phyloP scores from a whole-genome alignment of 2,797 vertebrate species.

The Poecilia wingei region DNA sequence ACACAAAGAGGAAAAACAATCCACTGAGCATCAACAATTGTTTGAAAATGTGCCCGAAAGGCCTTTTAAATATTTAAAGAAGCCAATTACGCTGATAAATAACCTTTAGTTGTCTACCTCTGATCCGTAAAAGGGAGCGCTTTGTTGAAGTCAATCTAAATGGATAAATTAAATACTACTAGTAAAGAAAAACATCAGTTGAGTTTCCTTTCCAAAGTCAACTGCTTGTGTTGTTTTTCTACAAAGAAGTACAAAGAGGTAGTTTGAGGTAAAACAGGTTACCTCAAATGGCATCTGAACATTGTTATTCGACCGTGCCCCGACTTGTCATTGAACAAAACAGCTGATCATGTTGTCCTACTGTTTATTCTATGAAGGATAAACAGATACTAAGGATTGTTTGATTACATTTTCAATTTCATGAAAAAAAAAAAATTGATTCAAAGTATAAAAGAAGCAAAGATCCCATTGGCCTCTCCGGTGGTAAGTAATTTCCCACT shows the following conservation, averaged over 20 bases:
- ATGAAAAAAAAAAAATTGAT: not conserved
- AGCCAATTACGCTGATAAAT: constrained; percentile 5
- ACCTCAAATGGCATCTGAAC: not conserved
- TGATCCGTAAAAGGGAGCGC: not conserved
- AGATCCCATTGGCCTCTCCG: not conserved
- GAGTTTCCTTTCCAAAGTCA: not conserved
- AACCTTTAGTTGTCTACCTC: not conserved
- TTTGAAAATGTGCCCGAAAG: not conserved
- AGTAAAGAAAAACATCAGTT: not conserved
- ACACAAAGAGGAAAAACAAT: constrained; percentile 13
- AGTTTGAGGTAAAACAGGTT: not conserved
- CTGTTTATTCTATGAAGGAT: not conserved
- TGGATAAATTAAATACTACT: not conserved
- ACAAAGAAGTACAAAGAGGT: not conserved
- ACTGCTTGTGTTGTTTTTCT: not conserved
- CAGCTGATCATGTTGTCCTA: not conserved
- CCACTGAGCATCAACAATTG: not conserved
- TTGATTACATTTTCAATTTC: not conserved
- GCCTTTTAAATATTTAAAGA: not conserved
- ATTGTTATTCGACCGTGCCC: not conserved
- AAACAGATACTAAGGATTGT: not conserved
- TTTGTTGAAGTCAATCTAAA: not conserved
- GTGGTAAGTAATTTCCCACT: too few relatives aligned
- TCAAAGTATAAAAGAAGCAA: not conserved
- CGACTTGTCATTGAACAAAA: not conserved